phyloP scores from a whole-genome alignment of 2,888 invertebrate species.

The Azorinus chamasolen region DNA sequence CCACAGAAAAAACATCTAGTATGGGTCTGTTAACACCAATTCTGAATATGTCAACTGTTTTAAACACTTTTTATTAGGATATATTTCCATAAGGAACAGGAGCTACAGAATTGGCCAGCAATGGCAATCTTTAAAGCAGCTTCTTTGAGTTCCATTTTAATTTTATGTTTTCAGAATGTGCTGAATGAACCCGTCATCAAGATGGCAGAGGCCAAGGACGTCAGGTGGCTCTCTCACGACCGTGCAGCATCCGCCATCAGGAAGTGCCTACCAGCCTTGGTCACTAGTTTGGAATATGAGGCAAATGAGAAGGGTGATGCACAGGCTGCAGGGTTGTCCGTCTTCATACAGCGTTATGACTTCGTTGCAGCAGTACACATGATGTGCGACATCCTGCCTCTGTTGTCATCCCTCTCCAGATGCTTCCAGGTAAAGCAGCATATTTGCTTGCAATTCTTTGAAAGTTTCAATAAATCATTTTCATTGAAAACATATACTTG shows the following conservation, averaged over 20 bases:
- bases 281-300: constrained; percentile 46
- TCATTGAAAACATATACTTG: no score
- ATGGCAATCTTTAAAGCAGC: no score
- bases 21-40: no score
- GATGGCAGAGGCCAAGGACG: constrained; percentile 36
- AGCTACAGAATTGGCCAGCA: no score
- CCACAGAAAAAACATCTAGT: no score
- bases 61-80: no score
- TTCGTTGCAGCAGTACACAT: constrained; percentile 41
- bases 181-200: constrained; percentile 27
- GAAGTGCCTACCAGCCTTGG: constrained; percentile 30
- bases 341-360: constrained; percentile 32
- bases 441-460: no score
- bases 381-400: constrained; percentile 47
- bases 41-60: no score
- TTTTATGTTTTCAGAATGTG: constrained; percentile 10
- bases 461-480: no score
- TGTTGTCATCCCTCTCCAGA: constrained; percentile 32
- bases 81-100: no score
- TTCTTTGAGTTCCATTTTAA: no score
- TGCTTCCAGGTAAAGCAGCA: constrained; percentile 45
- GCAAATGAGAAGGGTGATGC: constrained; percentile 43
- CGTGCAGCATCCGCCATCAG: constrained; percentile 27
- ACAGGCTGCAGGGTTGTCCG: constrained; percentile 31
- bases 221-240: constrained; percentile 53